Evolutionary conservation across 2,888 invertebrate genomes (phyloP), one percentile per base, ranked within the genome.

Genomic region (Petrophora chlorosata): DNA sequence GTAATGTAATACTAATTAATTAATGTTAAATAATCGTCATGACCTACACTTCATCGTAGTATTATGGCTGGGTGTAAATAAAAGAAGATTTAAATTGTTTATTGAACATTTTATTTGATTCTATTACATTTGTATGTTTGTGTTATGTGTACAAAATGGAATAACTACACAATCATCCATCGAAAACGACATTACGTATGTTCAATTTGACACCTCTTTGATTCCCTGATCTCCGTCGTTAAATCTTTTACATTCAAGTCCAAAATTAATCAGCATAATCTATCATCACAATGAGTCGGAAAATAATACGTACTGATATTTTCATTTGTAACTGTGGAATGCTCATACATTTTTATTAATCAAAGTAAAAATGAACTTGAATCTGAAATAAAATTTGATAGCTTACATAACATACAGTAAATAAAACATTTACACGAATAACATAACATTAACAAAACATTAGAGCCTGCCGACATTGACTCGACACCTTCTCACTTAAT

Each of bases 141-240:
- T 64, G 68, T 75, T 70, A n/a, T 25, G 66, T 66, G 67, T 61
- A 73, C 72, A 77, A 75, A 78, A 77, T 67, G 67, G 68, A 74
- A 73, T 72, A 61, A 57, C 74, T 75, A 72, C 61, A 64, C 43
- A n/a, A n/a, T 63, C 70, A 68, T 36, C 35, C 8, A 49, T 46
- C 40, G 44, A 41, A 13, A 9, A 40, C 58, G 69, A 66, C 61
- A 64, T 61, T 61, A 46, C 34, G 36, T 46, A 45, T 33, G 29
- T 38, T 28, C 33, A 44, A 4, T 41, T 44, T 44, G 44, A 42
- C 52, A 47, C 49, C 29, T 13, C 16, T 9, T 33, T 3, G 17
- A 17, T 12, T 33, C 9, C 5, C 32, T 26, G 3, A 32, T 12
- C 19, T 33, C 33, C 7, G 32, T 26, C 35, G 9, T 25, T 17